These are phyloP conservation scores for Zophobas morio DNA, from an alignment of 1,140 invertebrate genomes.

Conservation along the genomic window DNA sequence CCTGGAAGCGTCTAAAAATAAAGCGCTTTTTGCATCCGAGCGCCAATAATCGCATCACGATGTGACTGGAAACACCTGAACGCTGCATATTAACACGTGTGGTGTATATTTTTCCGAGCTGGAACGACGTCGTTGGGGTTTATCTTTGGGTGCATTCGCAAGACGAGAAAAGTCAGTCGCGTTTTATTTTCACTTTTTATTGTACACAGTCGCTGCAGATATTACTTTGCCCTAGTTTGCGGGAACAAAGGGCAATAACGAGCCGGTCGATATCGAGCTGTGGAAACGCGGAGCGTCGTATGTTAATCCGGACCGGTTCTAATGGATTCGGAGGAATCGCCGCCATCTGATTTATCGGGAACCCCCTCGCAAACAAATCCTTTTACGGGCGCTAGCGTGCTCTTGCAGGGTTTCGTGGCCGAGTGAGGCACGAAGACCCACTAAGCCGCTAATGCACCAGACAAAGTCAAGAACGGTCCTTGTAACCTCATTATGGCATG, in stretches of 20 bases:
- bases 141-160: too few relatives aligned
- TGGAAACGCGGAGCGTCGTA: conserved; percentile 21
- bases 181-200: background rate
- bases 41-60: conserved; percentile 35
- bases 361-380: conserved; percentile 22
- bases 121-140: too few relatives aligned
- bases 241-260: conserved; percentile 41
- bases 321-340: background rate
- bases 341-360: background rate
- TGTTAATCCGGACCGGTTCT: conserved; percentile 9
- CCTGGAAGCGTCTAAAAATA: conserved; percentile 41
- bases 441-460: background rate
- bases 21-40: conserved; percentile 21
- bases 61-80: conserved; percentile 19
- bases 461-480: conserved; percentile 59
- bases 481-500: conserved; percentile 59
- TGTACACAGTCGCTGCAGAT: background rate
- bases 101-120: too few relatives aligned
- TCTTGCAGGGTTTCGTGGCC: conserved; percentile 20
- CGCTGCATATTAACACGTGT: too few relatives aligned
- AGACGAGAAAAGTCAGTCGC: too few relatives aligned
- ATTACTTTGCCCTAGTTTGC: conserved; percentile 37
- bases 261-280: background rate
- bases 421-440: background rate
- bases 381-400: conserved; percentile 12